Conservation (phyloP, 1,140 invertebrate genomes). For the Alviniconcha marisindica region DNA sequence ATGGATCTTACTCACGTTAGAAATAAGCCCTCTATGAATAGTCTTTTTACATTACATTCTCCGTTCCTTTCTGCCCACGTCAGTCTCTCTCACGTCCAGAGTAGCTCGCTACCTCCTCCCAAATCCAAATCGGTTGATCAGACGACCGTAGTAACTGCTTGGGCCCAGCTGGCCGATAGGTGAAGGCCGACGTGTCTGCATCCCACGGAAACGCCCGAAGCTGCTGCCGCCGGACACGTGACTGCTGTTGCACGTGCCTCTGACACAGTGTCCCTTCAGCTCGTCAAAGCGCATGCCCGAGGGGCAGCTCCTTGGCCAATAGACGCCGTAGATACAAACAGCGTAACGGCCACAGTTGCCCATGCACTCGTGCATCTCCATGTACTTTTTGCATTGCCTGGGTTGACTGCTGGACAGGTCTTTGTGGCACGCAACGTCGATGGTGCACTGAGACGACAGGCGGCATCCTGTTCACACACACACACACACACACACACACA, state of each 20-base stretch:
- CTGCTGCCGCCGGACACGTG: background rate
- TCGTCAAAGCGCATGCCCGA: constrained; percentile 32
- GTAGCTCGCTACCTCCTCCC: background rate
- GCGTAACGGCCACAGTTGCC: constrained; percentile 39
- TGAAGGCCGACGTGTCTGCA: too few species aligned
- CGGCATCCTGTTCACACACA: constrained; percentile 33
- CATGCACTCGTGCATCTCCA: constrained; percentile 27
- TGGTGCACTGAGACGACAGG: constrained; percentile 28
- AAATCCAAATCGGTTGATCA: background rate
- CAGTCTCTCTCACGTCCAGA: background rate
- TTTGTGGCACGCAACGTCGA: constrained; percentile 30
- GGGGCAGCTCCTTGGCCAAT: constrained; percentile 31
- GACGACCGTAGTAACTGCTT: background rate
- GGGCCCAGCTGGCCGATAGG: background rate
- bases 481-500: background rate
- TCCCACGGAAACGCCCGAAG: background rate
- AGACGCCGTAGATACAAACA: constrained; percentile 43
- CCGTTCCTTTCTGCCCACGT: too few species aligned
- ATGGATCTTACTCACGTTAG: background rate
- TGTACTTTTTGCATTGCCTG: constrained; percentile 34
- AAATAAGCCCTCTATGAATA: background rate
- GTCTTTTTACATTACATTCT: too few species aligned
- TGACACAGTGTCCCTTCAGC: background rate
- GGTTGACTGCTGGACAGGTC: background rate
- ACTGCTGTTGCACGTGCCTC: background rate